Evolutionary conservation across 2,888 invertebrate genomes (phyloP), one percentile per base, ranked within the genome.

Genomic region (Erpobdella octoculata): DNA sequence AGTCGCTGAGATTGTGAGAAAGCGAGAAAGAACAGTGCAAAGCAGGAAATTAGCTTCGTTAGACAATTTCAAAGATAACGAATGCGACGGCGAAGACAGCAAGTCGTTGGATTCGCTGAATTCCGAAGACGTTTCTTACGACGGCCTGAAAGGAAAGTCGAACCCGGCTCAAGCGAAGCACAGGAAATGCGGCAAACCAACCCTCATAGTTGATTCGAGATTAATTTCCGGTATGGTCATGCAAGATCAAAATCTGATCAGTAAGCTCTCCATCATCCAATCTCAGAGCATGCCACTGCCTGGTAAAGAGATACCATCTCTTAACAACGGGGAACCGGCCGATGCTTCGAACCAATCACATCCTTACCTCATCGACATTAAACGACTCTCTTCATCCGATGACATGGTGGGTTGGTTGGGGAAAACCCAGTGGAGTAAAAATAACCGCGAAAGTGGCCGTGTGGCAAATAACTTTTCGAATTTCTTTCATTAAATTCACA

Each of bases 341-440:
- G 53, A 53, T 1, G n/a, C n/a, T n/a, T 18, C 12, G 18, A 53
- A 6, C 3, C 5, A 53, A 18, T 1, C n/a, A 35, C 33, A n/a
- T 1, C 5, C 31, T 15, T 35, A 35, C n/a, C 5, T 62, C 9
- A n/a, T 62, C 33, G 62, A 62, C 35, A 62, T 62, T 21, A 62
- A 33, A 21, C 62, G 31, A 21, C 21, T 21, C 53, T 6, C 62
- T 1, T 62, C 62, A 2, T 1, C 33, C n/a, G 33, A 62, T 31
- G 62, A 62, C 18, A 62, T 62, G 62, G 62, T 62, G 28, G 53
- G 53, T 25, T 53, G n/a, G n/a, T n/a, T n/a, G n/a, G n/a, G n/a
- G n/a, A n/a, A n/a, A n/a, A n/a, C n/a, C n/a, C n/a, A n/a, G n/a
- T n/a, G n/a, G n/a, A n/a, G n/a, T n/a, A n/a, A n/a, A n/a, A n/a